phyloP scores from a whole-genome alignment of 2,888 invertebrate species.

The Esperia sulphurella region DNA sequence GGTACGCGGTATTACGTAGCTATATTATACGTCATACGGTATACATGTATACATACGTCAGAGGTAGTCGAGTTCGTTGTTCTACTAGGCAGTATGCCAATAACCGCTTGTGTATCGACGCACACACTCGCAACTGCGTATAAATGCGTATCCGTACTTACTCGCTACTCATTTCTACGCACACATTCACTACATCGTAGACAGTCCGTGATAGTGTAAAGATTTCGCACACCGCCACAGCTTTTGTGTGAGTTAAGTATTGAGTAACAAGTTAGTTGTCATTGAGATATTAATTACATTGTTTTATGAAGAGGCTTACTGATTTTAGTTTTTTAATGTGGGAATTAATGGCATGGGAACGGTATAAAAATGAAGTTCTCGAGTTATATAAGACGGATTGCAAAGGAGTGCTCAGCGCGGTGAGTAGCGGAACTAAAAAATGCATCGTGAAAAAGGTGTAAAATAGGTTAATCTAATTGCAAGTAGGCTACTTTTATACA shows the following conservation, averaged over 20 bases:
- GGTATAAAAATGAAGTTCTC: slow-evolving; percentile 30
- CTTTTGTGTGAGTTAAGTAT: slow-evolving; percentile 19
- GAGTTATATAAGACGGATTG: slow-evolving; percentile 33
- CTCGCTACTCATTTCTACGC: slow-evolving; percentile 10
- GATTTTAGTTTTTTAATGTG: slow-evolving; percentile 32
- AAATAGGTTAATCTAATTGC: too few relatives aligned
- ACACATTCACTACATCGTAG: slow-evolving; percentile 13
- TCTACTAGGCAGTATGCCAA: slow-evolving; percentile 77
- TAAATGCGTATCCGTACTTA: slow-evolving; percentile 34
- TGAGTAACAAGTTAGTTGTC: slow-evolving; percentile 49
- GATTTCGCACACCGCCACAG: slow-evolving; percentile 19
- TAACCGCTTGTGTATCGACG: slow-evolving; percentile 49
- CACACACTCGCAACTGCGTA: slow-evolving; percentile 29
- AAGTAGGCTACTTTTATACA: too few relatives aligned
- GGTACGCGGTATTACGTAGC: slow-evolving; percentile 30
- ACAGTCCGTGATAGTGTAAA: slow-evolving; percentile 4
- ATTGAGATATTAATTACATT: slow-evolving; percentile 44
- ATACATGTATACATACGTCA: slow-evolving; percentile 53
- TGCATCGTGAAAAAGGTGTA: neutral
- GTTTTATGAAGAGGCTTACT: slow-evolving; percentile 30
- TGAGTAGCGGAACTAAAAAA: slow-evolving; percentile 2
- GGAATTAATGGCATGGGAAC: slow-evolving; percentile 41
- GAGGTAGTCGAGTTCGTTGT: slow-evolving; percentile 68
- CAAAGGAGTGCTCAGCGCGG: slow-evolving; percentile 12
- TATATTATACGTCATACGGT: slow-evolving; percentile 22